These are phyloP conservation scores for Tichodroma muraria DNA, from an alignment of 2,113 vertebrate species.

Conservation along the genomic window DNA sequence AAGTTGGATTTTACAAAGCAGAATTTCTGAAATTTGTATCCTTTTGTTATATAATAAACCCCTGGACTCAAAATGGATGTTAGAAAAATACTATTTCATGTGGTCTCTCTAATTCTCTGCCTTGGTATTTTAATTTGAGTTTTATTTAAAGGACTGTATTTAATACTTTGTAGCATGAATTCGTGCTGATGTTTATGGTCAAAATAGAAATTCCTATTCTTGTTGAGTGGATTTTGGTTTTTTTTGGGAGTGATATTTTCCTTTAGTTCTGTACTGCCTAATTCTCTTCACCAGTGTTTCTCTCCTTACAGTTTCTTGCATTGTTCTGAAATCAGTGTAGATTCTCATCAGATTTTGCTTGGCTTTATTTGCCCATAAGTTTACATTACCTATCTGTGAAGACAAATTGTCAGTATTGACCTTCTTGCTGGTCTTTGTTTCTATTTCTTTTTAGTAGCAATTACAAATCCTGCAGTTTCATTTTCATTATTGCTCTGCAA, in stretches of 20 bases:
- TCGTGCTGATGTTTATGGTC: not conserved
- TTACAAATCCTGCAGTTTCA: not conserved
- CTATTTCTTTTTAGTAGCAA: not conserved
- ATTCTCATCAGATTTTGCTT: not conserved
- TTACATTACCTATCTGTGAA: not conserved
- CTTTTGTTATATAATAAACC: not conserved
- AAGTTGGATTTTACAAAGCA: not conserved
- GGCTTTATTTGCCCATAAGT: not conserved
- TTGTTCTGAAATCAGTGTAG: not conserved
- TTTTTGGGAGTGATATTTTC: not conserved
- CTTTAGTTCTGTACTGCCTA: not conserved
- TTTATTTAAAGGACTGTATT: not conserved
- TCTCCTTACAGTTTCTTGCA: not conserved
- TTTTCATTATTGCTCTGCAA: not conserved
- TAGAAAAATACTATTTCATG: not conserved
- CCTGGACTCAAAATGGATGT: fast-evolving
- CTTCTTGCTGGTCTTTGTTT: not conserved
- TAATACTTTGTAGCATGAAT: not conserved
- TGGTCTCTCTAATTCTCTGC: not conserved
- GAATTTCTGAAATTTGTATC: not conserved
- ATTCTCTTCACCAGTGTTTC: not conserved
- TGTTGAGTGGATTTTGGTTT: not conserved
- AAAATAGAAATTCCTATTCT: not conserved
- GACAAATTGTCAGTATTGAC: not conserved
- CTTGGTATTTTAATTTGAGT: not conserved